Evolutionary conservation across 1,140 invertebrate genomes (phyloP), one percentile per base, ranked within the genome.

Genomic region (Drosophila equinoxialis): DNA sequence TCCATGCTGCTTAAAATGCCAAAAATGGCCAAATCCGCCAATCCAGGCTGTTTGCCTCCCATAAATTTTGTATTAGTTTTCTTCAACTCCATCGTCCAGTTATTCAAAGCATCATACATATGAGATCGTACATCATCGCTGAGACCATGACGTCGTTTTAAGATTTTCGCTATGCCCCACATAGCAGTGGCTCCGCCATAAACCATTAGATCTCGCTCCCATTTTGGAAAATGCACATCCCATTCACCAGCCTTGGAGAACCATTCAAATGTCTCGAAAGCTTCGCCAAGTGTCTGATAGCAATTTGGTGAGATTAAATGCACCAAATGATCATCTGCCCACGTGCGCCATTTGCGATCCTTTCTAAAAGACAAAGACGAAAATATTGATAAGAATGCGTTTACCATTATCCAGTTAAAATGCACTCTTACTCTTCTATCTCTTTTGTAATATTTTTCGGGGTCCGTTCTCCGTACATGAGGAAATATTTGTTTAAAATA

Each of bases 221-320:
- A 97, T 2, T 93, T 82, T 0, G 96, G 95, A 92, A 99, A 99
- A 77, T 96, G 95, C 64, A 96, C 94, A 61, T 97, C 95, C 98
- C 98, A 99, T 73, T 97, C 96, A 4, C 98, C 98, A 39, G 96
- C 96, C 78, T 96, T 92, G 10, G 97, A 97, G 93, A 99, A 99
- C 95, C 97, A 98, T 71, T 96, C 94, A 91, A 99, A 99, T 0
- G 98, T 96, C 91, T 98, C 95, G 17, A 98, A 91, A 0, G 98
- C 94, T 94, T 99, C 99, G 4, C 92, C 91, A 4, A 94, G 92
- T 0, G 96, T 98, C 66, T 98, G 94, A 90, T 99, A 99, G 59
- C 99, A 97, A 93, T 99, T 99, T 10, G 99, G 99, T 3, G 98
- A 99, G 48, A 99, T 93, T 0, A 95, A 95, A 91, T 99, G 98